Evolutionary conservation across 1,140 invertebrate species (phyloP).

Genomic region (Pseudomyrmex cubaensis): DNA sequence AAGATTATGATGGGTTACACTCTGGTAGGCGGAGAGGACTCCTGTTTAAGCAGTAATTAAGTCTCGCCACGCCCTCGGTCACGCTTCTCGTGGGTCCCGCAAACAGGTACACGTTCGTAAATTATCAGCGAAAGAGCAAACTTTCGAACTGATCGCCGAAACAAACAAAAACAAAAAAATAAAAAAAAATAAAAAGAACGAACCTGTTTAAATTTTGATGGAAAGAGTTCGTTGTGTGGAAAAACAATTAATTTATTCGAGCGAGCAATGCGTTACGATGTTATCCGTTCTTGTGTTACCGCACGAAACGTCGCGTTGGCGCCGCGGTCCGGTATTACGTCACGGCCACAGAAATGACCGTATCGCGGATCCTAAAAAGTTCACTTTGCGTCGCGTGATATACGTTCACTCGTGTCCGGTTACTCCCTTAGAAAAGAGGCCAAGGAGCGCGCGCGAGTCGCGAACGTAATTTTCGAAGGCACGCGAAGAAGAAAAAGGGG

Average conservation of each 20-base stretch:
- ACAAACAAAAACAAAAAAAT: too few species aligned
- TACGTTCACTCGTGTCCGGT: slow-evolving; percentile 36
- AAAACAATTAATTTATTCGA: too few species aligned
- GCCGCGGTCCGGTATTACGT: slow-evolving; percentile 13
- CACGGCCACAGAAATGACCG: background rate
- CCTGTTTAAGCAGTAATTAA: slow-evolving; percentile 85
- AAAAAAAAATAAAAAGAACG: too few species aligned
- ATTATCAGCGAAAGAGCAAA: slow-evolving; percentile 18
- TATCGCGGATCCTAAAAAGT: slow-evolving; percentile 19
- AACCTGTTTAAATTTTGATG: too few species aligned
- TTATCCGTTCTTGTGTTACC: background rate
- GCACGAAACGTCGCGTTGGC: background rate
- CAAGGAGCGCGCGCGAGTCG: slow-evolving; percentile 39
- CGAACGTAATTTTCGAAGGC: slow-evolving; percentile 56
- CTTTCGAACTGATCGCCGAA: background rate
- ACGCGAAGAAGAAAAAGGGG: slow-evolving; percentile 41
- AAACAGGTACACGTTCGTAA: slow-evolving; percentile 28
- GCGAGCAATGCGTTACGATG: background rate
- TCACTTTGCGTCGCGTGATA: slow-evolving; percentile 29
- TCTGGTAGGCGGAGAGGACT: slow-evolving; percentile 84
- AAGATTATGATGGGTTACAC: slow-evolving; percentile 83
- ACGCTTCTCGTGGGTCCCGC: slow-evolving; percentile 74
- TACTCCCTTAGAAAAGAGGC: slow-evolving; percentile 38
- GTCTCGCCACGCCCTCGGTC: slow-evolving; percentile 81
- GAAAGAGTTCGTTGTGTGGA: too few species aligned